Base-by-base conservation (phyloP, 1,140 invertebrate species). In the Apis florea region DNA sequence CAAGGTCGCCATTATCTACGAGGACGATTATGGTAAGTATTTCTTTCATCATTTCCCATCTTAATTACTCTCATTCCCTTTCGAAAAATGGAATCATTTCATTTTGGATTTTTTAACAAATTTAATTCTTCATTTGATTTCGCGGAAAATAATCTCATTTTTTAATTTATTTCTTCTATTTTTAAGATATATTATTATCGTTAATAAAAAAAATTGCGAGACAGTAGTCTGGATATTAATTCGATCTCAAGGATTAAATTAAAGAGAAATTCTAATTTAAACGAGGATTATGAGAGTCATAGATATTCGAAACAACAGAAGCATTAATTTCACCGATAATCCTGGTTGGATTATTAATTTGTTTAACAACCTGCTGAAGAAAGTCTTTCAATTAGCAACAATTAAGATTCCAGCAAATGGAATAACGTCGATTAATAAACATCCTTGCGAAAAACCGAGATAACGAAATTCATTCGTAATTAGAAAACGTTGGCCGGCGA, bases 1-100 rank as follows among this genome's bases (percentile, higher is more conserved):
- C 31, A 94, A 94, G 90, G 95, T 97, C 77, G 96, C 96, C 54
- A 95, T 97, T 76, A 93, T 97, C 54, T 97, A 96, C 90, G 96
- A 97, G 90, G 95, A 96, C 86, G 95, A 96, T 89, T 95, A 95
- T 79, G 96, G 96, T 96, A 89, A 94, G 92, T 91, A 24, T 17
- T 21, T 40, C 15, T 19, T 31, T 31, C 19, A 13, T 19, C 19
- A 31, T 31, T 3, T 31, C 31, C 31, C 31, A 31, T 40, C 2
- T 40, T 40, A 40, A 40, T 40, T 40, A 40, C 0, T 40, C 31
- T 40, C 31, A 6, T 40, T 40, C 3, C 4, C 31, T 40, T 40
- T 40, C 31, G 31, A 40, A 40, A 40, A 0, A 40, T 40, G 31
- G 5, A 40, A 40, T 40, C 6, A 40, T 40, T 40, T 31, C 31